Base-by-base conservation (phyloP, 2,888 invertebrate genomes). In the Acronicta leporina region DNA sequence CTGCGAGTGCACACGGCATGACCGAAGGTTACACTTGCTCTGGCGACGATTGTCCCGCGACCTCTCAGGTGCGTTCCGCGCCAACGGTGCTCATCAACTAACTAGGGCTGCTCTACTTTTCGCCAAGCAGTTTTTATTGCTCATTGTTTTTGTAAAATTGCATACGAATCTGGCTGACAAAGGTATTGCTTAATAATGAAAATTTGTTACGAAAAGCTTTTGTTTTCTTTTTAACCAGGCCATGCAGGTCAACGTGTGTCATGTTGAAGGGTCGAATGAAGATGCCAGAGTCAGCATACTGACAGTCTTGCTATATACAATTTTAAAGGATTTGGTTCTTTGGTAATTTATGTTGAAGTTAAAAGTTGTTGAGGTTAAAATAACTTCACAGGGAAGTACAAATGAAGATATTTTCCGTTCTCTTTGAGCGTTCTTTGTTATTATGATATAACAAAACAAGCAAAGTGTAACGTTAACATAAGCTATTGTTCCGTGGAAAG, bases 1-100 rank as follows among this genome's bases (percentile, higher is more conserved):
- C 79, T 47, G 88, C 86, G 64, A 90, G 87, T 57, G 87, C 86
- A 83, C 94, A 94, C 86, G 92, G 94, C 94, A 94, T 94, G 87
- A 82, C 75, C 82, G 87, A 82, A 83, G 84, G 86, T 87, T 85
- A 82, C 79, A 80, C 79, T 78, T 77, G 80, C 73, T 84, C 84
- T 84, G 80, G 60, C 68, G 69, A 66, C 65, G 69, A 49, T 52
- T 48, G 68, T 65, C 59, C 70, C 80, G 69, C 79, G 79, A 81
- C 79, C 82, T 80, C 81, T 68, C 67, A 56, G 57, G 82, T 83
- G 85, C 87, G 90, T 90, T 89, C 85, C 88, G 84, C 89, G 82
- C 89, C 87, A 90, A 82, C 86, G 90, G 82, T 84, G 86, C 73
- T 83, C 87, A 79, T 80, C 82, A 78, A 89, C 91, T 88, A 85